Conservation (phyloP, 30 jellyfish, hydroid and myxozoan genomes). For the Phacellophora camtschatica region DNA sequence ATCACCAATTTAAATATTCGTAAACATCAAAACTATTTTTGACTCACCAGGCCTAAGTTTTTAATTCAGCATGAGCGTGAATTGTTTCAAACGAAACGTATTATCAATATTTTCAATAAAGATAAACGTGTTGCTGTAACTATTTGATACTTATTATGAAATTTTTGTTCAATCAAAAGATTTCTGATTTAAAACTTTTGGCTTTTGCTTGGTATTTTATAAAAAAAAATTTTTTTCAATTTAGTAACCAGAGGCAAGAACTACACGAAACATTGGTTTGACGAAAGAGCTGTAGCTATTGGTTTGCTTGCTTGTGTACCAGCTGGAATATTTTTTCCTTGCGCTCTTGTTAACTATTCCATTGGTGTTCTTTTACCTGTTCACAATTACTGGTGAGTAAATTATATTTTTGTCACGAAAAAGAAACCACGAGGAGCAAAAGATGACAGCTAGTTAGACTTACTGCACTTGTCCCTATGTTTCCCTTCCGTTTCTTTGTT, state of each 20-base stretch:
- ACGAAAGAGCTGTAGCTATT: constrained; percentile 84
- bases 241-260: constrained; percentile 55
- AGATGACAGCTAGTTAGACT: too few species aligned
- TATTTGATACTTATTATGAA: not conserved
- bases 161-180: too few species aligned
- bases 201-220: too few species aligned
- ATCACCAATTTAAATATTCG: not conserved
- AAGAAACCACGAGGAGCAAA: too few species aligned
- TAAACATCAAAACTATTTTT: not conserved
- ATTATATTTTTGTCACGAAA: too few species aligned
- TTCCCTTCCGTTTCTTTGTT: too few species aligned
- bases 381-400: constrained; percentile 82
- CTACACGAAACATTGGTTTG: constrained; percentile 83
- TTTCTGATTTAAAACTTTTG: not conserved
- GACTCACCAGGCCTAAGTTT: not conserved
- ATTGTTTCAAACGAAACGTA: too few species aligned
- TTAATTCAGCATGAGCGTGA: not conserved
- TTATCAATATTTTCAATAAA: not conserved
- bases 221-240: not conserved
- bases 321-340: constrained; percentile 70
- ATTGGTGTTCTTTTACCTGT: constrained; percentile 77
- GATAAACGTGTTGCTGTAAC: not conserved
- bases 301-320: constrained; percentile 83
- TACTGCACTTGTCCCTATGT: too few species aligned
- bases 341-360: constrained; percentile 71